Conservation (phyloP, 2,113 vertebrate genomes). For the Baryphthengus martii region DNA sequence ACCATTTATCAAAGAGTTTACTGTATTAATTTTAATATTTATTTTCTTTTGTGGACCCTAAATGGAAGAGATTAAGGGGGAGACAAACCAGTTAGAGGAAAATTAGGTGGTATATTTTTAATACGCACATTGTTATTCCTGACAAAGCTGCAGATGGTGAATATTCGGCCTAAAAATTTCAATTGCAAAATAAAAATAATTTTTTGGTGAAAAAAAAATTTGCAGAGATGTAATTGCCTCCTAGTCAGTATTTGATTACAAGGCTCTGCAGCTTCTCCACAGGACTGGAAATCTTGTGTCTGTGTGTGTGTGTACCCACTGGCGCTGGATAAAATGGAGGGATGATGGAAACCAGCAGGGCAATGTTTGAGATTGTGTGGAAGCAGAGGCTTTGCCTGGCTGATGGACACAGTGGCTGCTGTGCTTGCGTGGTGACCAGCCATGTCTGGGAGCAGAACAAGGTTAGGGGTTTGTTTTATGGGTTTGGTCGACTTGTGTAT, state of each 20-base stretch:
- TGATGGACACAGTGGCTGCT: accelerated
- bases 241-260: neutral
- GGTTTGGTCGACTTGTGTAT: neutral
- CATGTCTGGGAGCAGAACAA: neutral
- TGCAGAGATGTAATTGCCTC: neutral
- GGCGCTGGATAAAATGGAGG: neutral
- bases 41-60: neutral
- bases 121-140: neutral
- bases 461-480: neutral
- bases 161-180: neutral
- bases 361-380: no score
- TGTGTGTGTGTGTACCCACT: neutral
- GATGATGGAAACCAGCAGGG: neutral
- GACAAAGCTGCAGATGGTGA: neutral
- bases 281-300: neutral
- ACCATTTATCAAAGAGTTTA: neutral
- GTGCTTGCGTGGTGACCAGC: accelerated
- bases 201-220: neutral
- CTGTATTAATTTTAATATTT: neutral
- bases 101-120: neutral
- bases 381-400: neutral
- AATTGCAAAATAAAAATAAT: neutral
- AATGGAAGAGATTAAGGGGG: neutral
- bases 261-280: neutral
- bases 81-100: neutral